Conservation (phyloP, 1,140 invertebrate genomes). For the Drosophila arizonae region DNA sequence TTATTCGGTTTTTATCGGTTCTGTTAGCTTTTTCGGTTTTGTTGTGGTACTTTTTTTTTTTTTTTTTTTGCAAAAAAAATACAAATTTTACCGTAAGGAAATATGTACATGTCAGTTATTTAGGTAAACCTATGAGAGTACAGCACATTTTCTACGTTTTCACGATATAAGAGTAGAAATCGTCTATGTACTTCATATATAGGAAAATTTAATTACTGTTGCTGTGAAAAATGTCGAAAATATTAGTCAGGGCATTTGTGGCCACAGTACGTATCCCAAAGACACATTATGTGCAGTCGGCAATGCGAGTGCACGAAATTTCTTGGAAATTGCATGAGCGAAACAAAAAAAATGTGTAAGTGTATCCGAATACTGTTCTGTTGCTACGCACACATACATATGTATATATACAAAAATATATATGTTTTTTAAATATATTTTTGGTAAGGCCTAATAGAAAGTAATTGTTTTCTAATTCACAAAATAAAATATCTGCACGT, state of each 20-base stretch:
- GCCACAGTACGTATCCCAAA: not conserved
- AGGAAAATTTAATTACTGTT: not conserved
- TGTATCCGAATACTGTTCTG: not conserved
- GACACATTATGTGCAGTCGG: not conserved
- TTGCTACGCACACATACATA: no score
- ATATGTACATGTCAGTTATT: not conserved
- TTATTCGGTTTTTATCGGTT: slow-evolving; percentile 10
- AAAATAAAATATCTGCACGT: slow-evolving; percentile 17
- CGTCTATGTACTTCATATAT: no score
- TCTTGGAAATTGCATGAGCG: not conserved
- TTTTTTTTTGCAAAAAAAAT: not conserved
- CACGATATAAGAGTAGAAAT: not conserved
- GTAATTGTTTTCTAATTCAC: not conserved
- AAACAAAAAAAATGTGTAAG: slow-evolving; percentile 9
- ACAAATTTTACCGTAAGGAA: not conserved
- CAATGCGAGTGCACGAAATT: not conserved
- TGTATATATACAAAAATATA: no score
- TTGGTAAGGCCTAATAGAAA: not conserved
- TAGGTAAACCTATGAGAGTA: not conserved
- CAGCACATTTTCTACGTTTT: not conserved
- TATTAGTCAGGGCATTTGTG: not conserved
- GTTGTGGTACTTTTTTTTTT: no score
- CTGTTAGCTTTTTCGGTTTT: not conserved
- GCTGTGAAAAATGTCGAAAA: slow-evolving; percentile 14
- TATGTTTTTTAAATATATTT: not conserved